Evolutionary conservation across 2,888 invertebrate genomes (phyloP).

Genomic region (Xanthia togata): DNA sequence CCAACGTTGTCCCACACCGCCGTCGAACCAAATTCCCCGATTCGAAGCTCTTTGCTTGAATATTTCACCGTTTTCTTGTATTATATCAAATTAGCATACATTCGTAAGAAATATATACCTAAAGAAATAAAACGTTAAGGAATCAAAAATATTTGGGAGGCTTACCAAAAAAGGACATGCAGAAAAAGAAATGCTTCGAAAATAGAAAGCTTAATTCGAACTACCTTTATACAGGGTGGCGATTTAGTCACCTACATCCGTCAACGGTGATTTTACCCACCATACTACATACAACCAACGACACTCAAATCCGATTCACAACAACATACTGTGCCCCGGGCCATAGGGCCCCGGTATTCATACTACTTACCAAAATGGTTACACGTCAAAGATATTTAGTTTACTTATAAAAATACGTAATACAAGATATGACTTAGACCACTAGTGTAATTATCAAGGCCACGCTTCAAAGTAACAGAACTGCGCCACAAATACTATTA

Average conservation of each 20-base stretch:
- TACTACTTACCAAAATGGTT: too few relatives aligned
- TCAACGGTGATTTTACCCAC: too few relatives aligned
- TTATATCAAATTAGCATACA: constrained; percentile 48
- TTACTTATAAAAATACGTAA: background rate
- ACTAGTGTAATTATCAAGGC: background rate
- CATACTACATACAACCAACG: too few relatives aligned
- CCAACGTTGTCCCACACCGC: constrained; percentile 8
- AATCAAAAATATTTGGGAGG: background rate
- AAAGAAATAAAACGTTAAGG: constrained; percentile 9
- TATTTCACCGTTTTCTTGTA: constrained; percentile 7
- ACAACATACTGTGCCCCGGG: too few relatives aligned
- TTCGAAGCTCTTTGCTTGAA: constrained; percentile 8
- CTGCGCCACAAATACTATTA: constrained; percentile 10
- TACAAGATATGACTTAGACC: background rate
- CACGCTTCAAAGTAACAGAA: background rate
- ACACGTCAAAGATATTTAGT: too few relatives aligned
- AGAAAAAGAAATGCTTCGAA: background rate
- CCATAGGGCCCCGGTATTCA: too few relatives aligned
- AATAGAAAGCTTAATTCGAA: background rate
- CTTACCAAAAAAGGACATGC: background rate
- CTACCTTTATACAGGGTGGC: too few relatives aligned
- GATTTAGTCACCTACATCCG: too few relatives aligned
- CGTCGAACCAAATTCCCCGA: background rate
- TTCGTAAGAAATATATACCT: constrained; percentile 9
- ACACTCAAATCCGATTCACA: too few relatives aligned